phyloP scores from a whole-genome alignment of 2,888 invertebrate species.

The Sphaerophoria taeniata region DNA sequence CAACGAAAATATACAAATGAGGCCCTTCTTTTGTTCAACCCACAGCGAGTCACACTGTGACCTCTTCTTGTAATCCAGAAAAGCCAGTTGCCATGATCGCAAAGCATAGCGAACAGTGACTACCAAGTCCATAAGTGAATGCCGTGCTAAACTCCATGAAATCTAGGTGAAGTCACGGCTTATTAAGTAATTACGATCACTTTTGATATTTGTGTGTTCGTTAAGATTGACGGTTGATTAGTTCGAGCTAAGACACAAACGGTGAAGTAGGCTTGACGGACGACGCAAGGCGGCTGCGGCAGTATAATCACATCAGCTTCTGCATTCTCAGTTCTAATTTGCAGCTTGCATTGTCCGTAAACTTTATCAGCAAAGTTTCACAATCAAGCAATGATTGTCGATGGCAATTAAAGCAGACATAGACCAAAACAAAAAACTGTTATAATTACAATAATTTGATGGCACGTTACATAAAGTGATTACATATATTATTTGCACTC shows the following conservation, averaged over 20 bases:
- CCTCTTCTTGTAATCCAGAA: constrained; percentile 9
- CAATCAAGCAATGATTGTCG: constrained; percentile 50
- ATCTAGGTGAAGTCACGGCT: constrained; percentile 56
- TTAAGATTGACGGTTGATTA: constrained; percentile 63
- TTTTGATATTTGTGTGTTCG: constrained; percentile 50
- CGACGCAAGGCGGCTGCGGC: not conserved
- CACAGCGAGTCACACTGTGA: constrained; percentile 10
- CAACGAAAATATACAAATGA: not conserved
- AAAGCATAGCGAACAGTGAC: not conserved
- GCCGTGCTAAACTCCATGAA: constrained; percentile 31
- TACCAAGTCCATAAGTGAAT: constrained; percentile 33
- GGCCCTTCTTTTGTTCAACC: constrained; percentile 24
- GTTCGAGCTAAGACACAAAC: constrained; percentile 17
- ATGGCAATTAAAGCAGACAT: constrained; percentile 46
- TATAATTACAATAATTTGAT: constrained; percentile 56
- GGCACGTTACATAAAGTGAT: constrained; percentile 59
- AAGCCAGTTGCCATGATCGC: not conserved
- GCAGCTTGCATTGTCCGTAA: constrained; percentile 37
- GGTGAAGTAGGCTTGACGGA: constrained; percentile 38
- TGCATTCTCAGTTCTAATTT: not conserved
- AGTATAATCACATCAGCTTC: not conserved
- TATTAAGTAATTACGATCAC: constrained; percentile 67
- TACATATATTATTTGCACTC: constrained; percentile 40
- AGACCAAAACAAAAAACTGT: too few species aligned
- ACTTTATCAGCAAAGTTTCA: constrained; percentile 55